Percentiles rank a stretch among this genome's conserved stretches.
Conservation (phyloP, 1,140 invertebrate species). For the Apis dorsata region DNA sequence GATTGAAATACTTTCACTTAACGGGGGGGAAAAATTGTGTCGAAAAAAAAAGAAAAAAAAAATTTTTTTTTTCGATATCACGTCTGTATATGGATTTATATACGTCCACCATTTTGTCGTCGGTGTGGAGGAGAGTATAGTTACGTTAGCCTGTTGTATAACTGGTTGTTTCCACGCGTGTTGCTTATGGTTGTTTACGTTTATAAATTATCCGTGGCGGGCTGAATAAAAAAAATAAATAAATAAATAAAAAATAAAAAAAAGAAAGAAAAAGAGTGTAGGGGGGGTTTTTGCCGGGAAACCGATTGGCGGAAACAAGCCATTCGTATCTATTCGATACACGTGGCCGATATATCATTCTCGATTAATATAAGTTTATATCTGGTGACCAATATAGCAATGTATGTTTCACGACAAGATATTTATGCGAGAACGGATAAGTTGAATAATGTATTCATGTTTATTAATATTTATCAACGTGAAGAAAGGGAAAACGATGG, state of each 20-base stretch:
- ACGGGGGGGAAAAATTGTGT: not conserved
- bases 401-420: slow-evolving; percentile 18
- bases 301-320: slow-evolving; percentile 32
- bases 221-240: not conserved
- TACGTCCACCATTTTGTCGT: slow-evolving; percentile 6
- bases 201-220: slow-evolving; percentile 35
- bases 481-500: not conserved
- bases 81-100: slow-evolving; percentile 19
- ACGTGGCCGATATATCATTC: slow-evolving; percentile 19
- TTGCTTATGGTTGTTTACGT: slow-evolving; percentile 42
- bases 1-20: slow-evolving; percentile 42
- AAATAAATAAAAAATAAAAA: not conserved
- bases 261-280: not conserved
- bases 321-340: slow-evolving; percentile 26
- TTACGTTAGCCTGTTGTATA: not conserved
- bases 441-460: not conserved
- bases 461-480: not conserved
- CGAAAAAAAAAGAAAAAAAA: slow-evolving; percentile 4
- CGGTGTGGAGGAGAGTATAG: no score
- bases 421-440: slow-evolving; percentile 35
- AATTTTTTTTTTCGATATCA: slow-evolving; percentile 11
- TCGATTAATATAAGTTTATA: slow-evolving; percentile 57
- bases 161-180: not conserved
- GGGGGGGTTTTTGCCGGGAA: slow-evolving; percentile 19
- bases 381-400: not conserved